phyloP scores from a whole-genome alignment of 2,113 vertebrate species.

The Myotis brandtii region DNA sequence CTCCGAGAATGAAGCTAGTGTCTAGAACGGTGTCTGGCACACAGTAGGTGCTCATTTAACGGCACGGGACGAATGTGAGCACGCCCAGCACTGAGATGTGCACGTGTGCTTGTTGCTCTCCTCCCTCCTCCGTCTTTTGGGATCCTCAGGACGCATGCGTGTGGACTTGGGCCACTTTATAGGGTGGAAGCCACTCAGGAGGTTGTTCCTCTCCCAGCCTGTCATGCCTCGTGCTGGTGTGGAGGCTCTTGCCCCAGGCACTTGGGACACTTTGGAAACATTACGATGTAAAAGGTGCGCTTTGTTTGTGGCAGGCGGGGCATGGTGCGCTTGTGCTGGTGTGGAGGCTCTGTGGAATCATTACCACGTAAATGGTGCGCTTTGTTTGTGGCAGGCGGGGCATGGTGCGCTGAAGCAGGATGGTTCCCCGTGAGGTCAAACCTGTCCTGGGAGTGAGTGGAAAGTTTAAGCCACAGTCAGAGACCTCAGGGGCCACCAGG shows the following conservation, averaged over 20 bases:
- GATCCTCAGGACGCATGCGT: not conserved
- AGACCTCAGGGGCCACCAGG: slow-evolving; percentile 16
- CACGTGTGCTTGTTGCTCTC: rapidly evolving
- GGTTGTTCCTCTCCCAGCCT: not conserved
- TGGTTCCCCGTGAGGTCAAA: slow-evolving; percentile 19
- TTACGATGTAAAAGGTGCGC: not conserved
- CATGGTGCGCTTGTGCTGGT: not conserved
- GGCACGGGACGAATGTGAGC: rapidly evolving
- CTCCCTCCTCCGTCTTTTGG: not conserved
- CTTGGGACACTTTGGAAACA: not conserved
- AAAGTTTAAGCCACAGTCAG: not conserved
- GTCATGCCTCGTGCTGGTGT: not conserved
- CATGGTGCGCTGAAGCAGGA: not conserved
- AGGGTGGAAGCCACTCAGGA: not conserved
- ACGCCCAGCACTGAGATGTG: rapidly evolving
- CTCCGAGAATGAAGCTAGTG: not conserved
- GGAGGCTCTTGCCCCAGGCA: not conserved
- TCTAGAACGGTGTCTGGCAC: not conserved
- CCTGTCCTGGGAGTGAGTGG: slow-evolving; percentile 57
- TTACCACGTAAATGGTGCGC: not conserved
- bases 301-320: slow-evolving; percentile 43
- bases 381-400: slow-evolving; percentile 42
- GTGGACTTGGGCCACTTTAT: not conserved
- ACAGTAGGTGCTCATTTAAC: not conserved
- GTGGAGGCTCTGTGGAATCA: not conserved